A percentile compares a stretch with the other conserved stretches of the same genome.
These are phyloP conservation scores for Polylopha cassiicola DNA, from an alignment of 2,888 invertebrate species.

Conservation along the genomic window DNA sequence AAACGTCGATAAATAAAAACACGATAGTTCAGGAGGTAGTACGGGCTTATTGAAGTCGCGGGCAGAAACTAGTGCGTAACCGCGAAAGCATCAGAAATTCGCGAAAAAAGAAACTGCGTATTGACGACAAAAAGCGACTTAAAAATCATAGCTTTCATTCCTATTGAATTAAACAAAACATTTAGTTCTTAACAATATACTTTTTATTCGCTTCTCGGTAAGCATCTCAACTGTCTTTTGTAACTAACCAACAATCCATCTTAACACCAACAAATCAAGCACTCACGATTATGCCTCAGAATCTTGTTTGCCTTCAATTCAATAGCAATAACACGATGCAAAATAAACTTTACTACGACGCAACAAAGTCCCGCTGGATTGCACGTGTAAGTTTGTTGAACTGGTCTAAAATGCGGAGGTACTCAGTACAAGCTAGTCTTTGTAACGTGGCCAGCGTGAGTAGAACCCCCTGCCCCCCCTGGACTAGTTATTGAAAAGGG, in stretches of 20 bases:
- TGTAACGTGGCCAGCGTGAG: constrained; percentile 54
- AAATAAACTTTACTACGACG: constrained; percentile 44
- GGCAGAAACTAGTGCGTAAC: too few species aligned
- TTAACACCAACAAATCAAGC: constrained; percentile 54
- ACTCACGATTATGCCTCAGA: constrained; percentile 56
- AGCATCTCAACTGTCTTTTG: constrained; percentile 9
- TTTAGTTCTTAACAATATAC: constrained; percentile 8
- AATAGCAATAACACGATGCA: constrained; percentile 41
- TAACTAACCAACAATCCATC: constrained; percentile 17
- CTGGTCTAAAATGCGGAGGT: constrained; percentile 67
- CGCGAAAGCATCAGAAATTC: too few species aligned
- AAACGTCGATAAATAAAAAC: too few species aligned
- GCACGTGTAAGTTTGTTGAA: constrained; percentile 48
- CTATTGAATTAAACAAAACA: constrained; percentile 10
- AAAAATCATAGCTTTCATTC: constrained; percentile 1
- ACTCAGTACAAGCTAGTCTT: constrained; percentile 70
- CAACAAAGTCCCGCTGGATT: constrained; percentile 40
- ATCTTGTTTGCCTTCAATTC: constrained; percentile 68
- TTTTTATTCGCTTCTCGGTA: constrained; percentile 12
- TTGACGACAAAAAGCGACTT: constrained; percentile 2
- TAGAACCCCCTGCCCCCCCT: constrained; percentile 49
- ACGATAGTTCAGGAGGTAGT: too few species aligned
- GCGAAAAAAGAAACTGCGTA: too few species aligned
- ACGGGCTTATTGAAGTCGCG: too few species aligned
- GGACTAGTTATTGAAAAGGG: constrained; percentile 30